Evolutionary conservation across 2,888 invertebrate species (phyloP).

Genomic region (Diogma glabrata): DNA sequence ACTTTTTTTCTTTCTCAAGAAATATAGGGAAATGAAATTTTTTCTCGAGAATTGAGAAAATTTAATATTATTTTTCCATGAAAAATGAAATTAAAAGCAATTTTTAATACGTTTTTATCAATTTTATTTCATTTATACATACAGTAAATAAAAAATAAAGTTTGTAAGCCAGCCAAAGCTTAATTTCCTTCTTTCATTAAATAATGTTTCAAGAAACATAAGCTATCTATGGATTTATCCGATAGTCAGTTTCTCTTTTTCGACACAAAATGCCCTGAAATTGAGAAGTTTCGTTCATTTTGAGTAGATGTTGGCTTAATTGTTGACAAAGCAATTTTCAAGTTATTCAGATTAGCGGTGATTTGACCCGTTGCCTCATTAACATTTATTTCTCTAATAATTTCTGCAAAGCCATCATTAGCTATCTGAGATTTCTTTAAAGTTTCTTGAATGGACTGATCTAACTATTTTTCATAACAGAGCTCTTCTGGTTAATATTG

Average conservation of each 20-base stretch:
- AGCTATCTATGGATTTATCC: not conserved
- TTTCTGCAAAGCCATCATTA: not conserved
- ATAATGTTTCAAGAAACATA: not conserved
- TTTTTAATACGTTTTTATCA: no score
- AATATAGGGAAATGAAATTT: no score
- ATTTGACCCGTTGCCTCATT: no score
- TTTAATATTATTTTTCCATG: no score
- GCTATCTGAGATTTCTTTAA: not conserved
- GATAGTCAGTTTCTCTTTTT: not conserved
- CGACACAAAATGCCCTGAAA: not conserved
- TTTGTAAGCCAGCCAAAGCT: no score
- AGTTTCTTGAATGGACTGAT: not conserved
- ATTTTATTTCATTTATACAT: no score
- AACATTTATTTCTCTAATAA: not conserved
- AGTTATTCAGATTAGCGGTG: no score
- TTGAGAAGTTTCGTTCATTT: not conserved
- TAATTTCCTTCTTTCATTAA: not conserved
- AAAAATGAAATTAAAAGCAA: no score
- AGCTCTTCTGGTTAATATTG: no score
- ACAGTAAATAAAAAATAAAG: no score
- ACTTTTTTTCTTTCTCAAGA: no score
- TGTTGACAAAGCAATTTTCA: not conserved
- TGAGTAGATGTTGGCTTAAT: not conserved
- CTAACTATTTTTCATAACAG: not conserved
- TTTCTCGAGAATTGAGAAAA: no score